Evolutionary conservation across 1,140 invertebrate species (phyloP), one percentile per base, ranked within the genome.

Genomic region (Calliopsis andreniformis): DNA sequence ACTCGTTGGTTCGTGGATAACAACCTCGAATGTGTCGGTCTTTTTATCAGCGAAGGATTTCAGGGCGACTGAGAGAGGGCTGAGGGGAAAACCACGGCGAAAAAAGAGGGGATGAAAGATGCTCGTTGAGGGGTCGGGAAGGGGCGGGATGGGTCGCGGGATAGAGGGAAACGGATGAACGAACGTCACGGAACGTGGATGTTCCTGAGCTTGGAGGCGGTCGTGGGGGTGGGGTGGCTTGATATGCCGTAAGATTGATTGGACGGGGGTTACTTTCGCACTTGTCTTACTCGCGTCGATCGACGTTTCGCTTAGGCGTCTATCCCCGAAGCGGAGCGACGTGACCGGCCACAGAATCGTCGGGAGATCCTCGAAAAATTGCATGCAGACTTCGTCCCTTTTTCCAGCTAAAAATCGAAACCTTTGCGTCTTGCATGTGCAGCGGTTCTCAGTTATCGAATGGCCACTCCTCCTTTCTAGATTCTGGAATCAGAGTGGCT

Each of bases 261-360:
- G 78, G 78, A 56, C 39, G 35, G 55, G 78, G 66, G 73, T 83
- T 84, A 83, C 78, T 84, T 83, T 84, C 82, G 83, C 73, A 83
- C 83, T 80, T 84, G 78, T 84, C 82, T 84, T 84, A 83, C 78
- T 84, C 73, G 59, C 59, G 64, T 59, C 78, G 69, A 84, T 83
- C 83, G 82, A 84, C 81, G 61, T 78, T 80, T 71, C 73, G 81
- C 35, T 84, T 80, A 80, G 68, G 69, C 66, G 64, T 70, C 49
- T 70, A 55, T 56, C 62, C 25, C 18, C 10, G n/a, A 10, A 39
- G 16, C 28, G 16, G n/a, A 59, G 20, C 43, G 35, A 61, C 66
- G 73, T 51, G 66, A 70, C 45, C 32, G 35, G n/a, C n/a, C 32
- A 12, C 43, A 12, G 43, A 8, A 25, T 23, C 49, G 49, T 28